Percentiles rank a stretch among this genome's conserved stretches.
Conservation (phyloP, 2,888 invertebrate species). For the Antheraea assamensis region DNA sequence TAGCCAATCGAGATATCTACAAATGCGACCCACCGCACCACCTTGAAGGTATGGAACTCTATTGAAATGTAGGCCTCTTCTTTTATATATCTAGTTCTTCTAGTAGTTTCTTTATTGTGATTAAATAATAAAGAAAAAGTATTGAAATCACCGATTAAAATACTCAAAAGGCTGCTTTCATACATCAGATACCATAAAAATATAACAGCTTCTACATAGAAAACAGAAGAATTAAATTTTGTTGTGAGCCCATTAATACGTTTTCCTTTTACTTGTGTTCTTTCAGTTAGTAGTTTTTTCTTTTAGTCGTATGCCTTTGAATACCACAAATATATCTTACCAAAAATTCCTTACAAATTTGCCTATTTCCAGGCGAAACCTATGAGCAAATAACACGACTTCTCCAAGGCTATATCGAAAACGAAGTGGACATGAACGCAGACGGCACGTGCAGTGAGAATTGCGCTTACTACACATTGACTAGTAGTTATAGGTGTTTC, state of each 20-base stretch:
- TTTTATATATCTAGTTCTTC: not conserved
- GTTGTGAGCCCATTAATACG: not conserved
- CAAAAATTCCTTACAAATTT: not conserved
- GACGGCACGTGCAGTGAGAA: constrained; percentile 89
- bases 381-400: constrained; percentile 90
- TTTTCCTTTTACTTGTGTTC: not conserved
- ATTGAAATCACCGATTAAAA: no score
- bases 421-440: constrained; percentile 93
- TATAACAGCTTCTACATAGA: no score
- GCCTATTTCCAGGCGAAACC: constrained; percentile 76
- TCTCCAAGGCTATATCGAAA: constrained; percentile 93
- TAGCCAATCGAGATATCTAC: constrained; percentile 87
- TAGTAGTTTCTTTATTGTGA: not conserved
- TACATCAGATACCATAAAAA: no score
- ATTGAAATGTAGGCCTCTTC: not conserved
- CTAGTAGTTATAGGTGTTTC: constrained; percentile 88
- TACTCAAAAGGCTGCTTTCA: no score
- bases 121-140: no score
- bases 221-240: not conserved
- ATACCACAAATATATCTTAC: not conserved
- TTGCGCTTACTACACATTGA: constrained; percentile 88
- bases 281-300: no score
- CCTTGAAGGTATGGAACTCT: constrained; percentile 73
- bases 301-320: no score
- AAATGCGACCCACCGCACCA: constrained; percentile 88